These are phyloP conservation scores for Telmatherina bonti DNA, from an alignment of 2,797 vertebrate species.

Conservation along the genomic window DNA sequence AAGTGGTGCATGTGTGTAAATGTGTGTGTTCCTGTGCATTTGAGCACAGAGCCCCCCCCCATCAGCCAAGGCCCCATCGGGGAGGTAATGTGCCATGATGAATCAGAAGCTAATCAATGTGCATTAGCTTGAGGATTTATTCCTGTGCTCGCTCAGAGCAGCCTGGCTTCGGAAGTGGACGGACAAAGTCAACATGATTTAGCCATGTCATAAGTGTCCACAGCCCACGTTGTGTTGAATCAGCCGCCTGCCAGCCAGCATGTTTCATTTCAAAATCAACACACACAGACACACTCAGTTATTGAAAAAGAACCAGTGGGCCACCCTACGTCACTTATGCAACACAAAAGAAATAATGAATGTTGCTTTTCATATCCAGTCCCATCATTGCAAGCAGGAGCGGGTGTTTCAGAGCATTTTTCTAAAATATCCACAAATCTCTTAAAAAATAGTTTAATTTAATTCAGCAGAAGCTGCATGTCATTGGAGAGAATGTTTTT, in stretches of 20 bases:
- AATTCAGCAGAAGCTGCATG: neutral
- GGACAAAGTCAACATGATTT: slow-evolving; percentile 45
- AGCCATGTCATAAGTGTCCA: slow-evolving; percentile 37
- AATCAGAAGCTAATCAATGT: slow-evolving; percentile 72
- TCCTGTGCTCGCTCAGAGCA: slow-evolving; percentile 21
- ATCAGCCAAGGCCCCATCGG: slow-evolving; percentile 54
- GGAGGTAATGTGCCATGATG: slow-evolving; percentile 64
- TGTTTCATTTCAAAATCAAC: slow-evolving; percentile 24
- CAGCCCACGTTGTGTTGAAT: slow-evolving; percentile 48
- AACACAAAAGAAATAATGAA: slow-evolving; percentile 25
- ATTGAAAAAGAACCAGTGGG: slow-evolving; percentile 5
- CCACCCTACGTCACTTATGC: slow-evolving; percentile 8
- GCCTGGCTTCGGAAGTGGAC: slow-evolving; percentile 4
- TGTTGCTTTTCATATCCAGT: slow-evolving; percentile 20
- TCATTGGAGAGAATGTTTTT: too few relatives aligned
- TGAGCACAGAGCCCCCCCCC: slow-evolving; percentile 21
- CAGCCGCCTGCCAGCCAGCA: slow-evolving; percentile 38
- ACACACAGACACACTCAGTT: slow-evolving; percentile 10
- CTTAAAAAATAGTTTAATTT: neutral
- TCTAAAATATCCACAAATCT: neutral
- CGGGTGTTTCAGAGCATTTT: neutral
- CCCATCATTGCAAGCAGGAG: neutral
- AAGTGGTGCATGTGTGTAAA: neutral
- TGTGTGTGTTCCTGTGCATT: slow-evolving; percentile 1
- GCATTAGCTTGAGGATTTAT: slow-evolving; percentile 68